Evolutionary conservation across 2,113 vertebrate genomes (phyloP).

Genomic region (Nerophis ophidion): DNA sequence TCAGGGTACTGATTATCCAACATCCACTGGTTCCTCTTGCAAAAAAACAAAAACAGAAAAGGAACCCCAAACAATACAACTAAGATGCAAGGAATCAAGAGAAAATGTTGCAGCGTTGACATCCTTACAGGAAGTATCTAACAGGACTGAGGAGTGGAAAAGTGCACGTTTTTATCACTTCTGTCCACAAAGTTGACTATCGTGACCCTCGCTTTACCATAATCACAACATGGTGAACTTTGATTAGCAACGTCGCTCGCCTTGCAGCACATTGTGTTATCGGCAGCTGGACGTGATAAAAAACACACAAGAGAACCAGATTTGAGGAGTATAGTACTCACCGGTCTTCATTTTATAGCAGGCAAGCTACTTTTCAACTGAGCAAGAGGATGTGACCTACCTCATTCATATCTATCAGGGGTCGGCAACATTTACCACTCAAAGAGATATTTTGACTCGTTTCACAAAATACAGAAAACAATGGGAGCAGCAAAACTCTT

Average conservation of each 20-base stretch:
- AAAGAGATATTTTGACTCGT: no score
- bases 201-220: not conserved
- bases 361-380: no score
- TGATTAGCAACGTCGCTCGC: not conserved
- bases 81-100: not conserved
- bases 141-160: not conserved
- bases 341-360: not conserved
- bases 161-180: not conserved
- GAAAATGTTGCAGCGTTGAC: not conserved
- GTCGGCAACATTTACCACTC: no score
- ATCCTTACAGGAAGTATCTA: not conserved
- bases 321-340: not conserved
- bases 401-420: no score
- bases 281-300: not conserved
- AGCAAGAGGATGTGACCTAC: no score
- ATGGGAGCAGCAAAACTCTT: no score
- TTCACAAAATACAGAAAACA: no score
- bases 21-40: not conserved
- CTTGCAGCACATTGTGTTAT: constrained; percentile 1
- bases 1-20: not conserved
- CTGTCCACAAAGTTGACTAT: not conserved
- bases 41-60: not conserved
- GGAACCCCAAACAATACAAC: no score
- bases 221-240: not conserved
- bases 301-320: not conserved